Evolutionary conservation across 2,797 vertebrate genomes (phyloP), one percentile per base, ranked within the genome.

Genomic region (Diplodus sargus): DNA sequence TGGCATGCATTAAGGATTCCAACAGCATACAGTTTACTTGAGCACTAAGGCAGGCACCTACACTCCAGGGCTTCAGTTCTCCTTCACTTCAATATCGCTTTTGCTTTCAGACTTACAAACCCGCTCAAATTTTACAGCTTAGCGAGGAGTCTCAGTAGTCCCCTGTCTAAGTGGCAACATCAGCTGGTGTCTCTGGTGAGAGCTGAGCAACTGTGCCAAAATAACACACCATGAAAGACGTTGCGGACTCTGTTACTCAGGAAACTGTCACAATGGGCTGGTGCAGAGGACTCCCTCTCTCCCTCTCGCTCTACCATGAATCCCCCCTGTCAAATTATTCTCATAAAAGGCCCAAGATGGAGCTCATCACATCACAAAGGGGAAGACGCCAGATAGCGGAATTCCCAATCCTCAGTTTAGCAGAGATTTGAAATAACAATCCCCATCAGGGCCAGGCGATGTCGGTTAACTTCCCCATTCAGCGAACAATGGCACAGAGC

Each of bases 391-490:
- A 89, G 88, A 95, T 87, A 90, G 86, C 58, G 69, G 62, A 87
- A 88, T 91, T 90, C 92, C 91, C 90, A 79, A 74, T 79, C 76
- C 73, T 82, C 89, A 86, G 82, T 93, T 95, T 94, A 94, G 91
- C 86, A 84, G 85, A 87, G 89, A 91, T 94, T 93, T 93, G 82
- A 93, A 90, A 88, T 87, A 88, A 88, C 87, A 91, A 90, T 90
- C 91, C 90, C 90, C 91, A 89, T 81, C 76, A 87, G 87, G 80
- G 61, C 79, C 71, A 34, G 76, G 70, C 74, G 47, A 83, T 82
- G 89, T 90, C 84, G 79, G 81, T 87, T 93, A 91, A 90, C 89
- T 89, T 90, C 84, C 78, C 72, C 82, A 87, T 92, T 93, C 84
- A 78, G 60, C 48, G 79, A 91, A 91, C 89, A 92, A 93, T 91